A percentile compares a stretch with the other conserved stretches of the same genome.
These are phyloP conservation scores for Gracilinanus agilis DNA, from an alignment of 2,113 vertebrate species.

Conservation along the genomic window DNA sequence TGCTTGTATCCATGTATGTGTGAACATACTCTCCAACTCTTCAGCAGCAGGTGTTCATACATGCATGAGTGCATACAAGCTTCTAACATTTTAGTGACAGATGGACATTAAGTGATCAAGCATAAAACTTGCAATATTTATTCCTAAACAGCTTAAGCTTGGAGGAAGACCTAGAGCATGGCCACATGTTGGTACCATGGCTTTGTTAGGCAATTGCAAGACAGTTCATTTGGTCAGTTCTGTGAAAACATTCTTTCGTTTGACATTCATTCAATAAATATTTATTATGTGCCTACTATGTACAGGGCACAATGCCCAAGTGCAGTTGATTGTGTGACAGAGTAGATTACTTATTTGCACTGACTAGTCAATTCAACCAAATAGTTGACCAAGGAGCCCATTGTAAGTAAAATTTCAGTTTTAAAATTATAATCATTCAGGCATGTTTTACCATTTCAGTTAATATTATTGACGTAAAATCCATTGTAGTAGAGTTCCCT, in stretches of 20 bases:
- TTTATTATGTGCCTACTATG: not conserved
- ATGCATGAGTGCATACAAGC: not conserved
- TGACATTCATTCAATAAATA: not conserved
- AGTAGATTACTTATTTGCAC: not conserved
- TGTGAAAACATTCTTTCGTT: not conserved
- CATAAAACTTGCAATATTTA: not conserved
- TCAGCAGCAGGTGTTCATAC: not conserved
- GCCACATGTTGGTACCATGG: not conserved
- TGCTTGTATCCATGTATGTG: not conserved
- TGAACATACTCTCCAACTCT: not conserved
- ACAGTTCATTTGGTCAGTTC: not conserved
- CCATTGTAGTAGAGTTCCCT: not conserved
- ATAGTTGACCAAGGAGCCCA: not conserved
- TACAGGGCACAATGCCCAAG: not conserved
- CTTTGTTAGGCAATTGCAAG: not conserved
- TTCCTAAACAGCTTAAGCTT: not conserved
- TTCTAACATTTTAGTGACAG: not conserved
- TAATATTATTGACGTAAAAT: not conserved
- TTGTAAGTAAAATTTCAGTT: not conserved
- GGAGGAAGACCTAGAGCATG: not conserved
- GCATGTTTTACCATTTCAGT: not conserved
- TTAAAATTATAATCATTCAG: slow-evolving; percentile 26
- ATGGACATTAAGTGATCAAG: slow-evolving; percentile 1
- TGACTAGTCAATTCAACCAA: not conserved
- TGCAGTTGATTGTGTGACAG: not conserved